These are phyloP conservation scores for Corticium candelabrum DNA, from an alignment of 37 sponge, comb jelly and placozoan species.

Conservation along the genomic window DNA sequence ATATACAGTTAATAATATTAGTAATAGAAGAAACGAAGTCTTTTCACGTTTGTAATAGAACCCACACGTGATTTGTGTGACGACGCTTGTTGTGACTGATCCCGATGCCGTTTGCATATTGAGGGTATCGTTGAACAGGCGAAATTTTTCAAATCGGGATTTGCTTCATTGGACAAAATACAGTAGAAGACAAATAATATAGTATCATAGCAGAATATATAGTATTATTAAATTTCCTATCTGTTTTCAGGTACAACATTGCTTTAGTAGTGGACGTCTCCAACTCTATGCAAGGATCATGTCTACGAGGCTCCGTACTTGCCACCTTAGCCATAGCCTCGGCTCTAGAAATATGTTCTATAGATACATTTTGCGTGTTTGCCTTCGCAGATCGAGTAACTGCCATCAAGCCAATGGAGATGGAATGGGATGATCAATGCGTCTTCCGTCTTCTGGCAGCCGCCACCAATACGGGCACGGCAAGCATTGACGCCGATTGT, in stretches of 20 bases:
- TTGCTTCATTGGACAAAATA: no score
- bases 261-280: background rate
- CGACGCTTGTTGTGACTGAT: no score
- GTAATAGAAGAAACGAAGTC: no score
- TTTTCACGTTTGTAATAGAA: no score
- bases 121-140: no score
- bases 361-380: background rate
- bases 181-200: no score
- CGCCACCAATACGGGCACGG: background rate
- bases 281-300: background rate
- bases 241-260: background rate
- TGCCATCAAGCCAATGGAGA: background rate
- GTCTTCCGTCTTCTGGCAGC: background rate
- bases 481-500: background rate
- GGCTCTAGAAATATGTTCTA: background rate
- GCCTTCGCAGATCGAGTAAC: background rate
- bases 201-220: no score
- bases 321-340: background rate
- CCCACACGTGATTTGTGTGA: no score
- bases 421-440: background rate
- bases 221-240: no score
- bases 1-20: no score
- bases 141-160: no score
- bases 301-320: background rate
- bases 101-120: no score